phyloP scores from a whole-genome alignment of 2,113 vertebrate genomes.

The Dolichallabes microphthalmus region DNA sequence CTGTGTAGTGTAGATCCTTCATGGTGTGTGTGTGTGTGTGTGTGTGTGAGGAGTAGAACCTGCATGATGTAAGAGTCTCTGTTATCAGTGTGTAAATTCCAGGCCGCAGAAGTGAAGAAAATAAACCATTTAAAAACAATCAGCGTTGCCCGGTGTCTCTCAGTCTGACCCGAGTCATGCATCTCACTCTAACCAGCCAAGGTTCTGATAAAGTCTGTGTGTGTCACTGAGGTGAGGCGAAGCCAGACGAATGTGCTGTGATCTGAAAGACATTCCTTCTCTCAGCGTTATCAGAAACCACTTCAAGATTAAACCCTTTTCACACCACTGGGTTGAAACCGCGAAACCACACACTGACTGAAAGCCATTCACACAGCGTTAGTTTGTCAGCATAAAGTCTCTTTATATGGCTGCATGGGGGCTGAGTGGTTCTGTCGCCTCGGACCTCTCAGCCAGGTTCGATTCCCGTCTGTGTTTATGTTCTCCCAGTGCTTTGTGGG shows the following conservation, averaged over 20 bases:
- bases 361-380: not conserved
- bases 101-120: too few species aligned
- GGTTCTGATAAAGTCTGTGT: not conserved
- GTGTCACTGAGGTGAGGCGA: not conserved
- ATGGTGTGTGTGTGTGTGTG: too few species aligned
- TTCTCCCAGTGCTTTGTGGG: too few species aligned
- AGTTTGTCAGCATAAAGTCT: not conserved
- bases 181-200: too few species aligned
- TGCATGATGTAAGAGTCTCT: too few species aligned
- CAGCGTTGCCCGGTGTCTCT: not conserved
- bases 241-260: not conserved
- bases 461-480: too few species aligned
- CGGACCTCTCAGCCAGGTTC: too few species aligned
- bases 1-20: too few species aligned
- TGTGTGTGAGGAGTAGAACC: too few species aligned
- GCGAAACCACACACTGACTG: not conserved
- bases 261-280: not conserved
- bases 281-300: not conserved
- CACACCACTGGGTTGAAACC: not conserved
- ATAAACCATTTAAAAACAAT: not conserved
- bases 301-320: not conserved
- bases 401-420: too few species aligned
- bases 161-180: not conserved
- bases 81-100: too few species aligned
- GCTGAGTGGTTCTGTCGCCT: too few species aligned